Evolutionary conservation across 2,113 vertebrate species (phyloP).

Genomic region (Labeo rohita): DNA sequence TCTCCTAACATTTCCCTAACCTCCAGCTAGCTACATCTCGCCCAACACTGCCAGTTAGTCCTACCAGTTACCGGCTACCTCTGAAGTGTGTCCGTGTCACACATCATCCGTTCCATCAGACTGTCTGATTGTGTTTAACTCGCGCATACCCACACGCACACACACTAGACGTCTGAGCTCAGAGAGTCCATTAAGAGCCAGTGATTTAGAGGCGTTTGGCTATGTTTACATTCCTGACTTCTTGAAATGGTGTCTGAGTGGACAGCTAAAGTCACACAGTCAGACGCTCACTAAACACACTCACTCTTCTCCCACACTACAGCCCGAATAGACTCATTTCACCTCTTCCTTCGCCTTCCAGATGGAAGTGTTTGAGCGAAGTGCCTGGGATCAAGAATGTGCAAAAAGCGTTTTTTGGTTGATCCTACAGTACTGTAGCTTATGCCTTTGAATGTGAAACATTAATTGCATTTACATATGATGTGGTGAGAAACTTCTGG

Average conservation of each 20-base stretch:
- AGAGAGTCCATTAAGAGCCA: constrained; percentile 45
- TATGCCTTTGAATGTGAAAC: not conserved
- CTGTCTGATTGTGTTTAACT: constrained; percentile 40
- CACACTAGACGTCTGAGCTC: constrained; percentile 24
- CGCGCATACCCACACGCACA: not conserved
- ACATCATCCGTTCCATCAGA: constrained; percentile 23
- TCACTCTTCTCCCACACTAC: constrained; percentile 15
- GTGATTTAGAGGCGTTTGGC: constrained; percentile 38
- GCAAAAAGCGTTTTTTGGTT: not conserved
- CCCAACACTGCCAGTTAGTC: not conserved
- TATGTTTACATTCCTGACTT: constrained; percentile 45
- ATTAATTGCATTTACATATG: constrained; percentile 2
- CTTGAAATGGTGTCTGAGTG: constrained; percentile 37
- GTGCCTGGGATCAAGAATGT: constrained; percentile 1
- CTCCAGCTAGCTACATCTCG: not conserved
- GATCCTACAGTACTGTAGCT: not conserved
- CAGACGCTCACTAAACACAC: constrained; percentile 12
- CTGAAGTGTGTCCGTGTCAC: not conserved
- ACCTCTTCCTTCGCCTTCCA: constrained; percentile 8
- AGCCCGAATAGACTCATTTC: constrained; percentile 4
- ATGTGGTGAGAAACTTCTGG: not conserved
- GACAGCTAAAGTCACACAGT: constrained; percentile 26
- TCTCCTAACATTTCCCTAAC: not conserved
- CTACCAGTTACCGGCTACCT: not conserved
- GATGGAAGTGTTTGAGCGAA: constrained; percentile 15